A percentile compares a stretch with the other conserved stretches of the same genome.
phyloP scores from a whole-genome alignment of 2,113 vertebrate species.

The Corydoras sp. region DNA sequence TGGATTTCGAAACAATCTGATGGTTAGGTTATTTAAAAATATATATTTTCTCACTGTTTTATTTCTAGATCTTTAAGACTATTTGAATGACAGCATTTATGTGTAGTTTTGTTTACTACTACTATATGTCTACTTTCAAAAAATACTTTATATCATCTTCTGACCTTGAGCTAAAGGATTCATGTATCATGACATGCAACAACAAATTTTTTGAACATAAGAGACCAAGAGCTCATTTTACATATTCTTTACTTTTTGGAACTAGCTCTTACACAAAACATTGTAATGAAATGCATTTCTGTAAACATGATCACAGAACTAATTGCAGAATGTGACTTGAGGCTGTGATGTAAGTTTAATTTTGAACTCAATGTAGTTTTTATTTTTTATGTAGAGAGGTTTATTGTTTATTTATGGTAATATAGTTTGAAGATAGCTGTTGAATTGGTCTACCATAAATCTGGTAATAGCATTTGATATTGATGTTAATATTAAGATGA shows the following conservation, averaged over 20 bases:
- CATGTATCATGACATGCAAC: too few species aligned
- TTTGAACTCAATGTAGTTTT: background rate
- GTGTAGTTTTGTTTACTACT: too few species aligned
- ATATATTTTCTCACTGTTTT: too few species aligned
- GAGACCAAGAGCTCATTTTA: too few species aligned
- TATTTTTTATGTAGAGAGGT: background rate
- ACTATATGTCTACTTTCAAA: too few species aligned
- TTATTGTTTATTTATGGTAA: conserved; percentile 13
- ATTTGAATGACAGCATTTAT: too few species aligned
- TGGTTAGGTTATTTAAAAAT: too few species aligned
- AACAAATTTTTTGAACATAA: too few species aligned
- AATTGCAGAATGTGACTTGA: conserved; percentile 4
- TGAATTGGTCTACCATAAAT: conserved; percentile 22
- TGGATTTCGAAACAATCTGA: too few species aligned
- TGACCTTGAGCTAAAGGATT: too few species aligned
- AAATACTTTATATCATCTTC: too few species aligned
- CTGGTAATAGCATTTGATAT: background rate
- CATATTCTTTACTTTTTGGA: conserved; percentile 8
- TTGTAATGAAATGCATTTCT: background rate
- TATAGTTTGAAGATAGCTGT: background rate
- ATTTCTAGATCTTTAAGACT: too few species aligned
- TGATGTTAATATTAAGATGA: conserved; percentile 14
- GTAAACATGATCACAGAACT: background rate
- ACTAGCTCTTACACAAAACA: conserved; percentile 1
- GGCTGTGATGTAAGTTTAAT: conserved; percentile 17